These are phyloP conservation scores for Thunnus albacares DNA, from an alignment of 2,797 vertebrate genomes.

Conservation along the genomic window DNA sequence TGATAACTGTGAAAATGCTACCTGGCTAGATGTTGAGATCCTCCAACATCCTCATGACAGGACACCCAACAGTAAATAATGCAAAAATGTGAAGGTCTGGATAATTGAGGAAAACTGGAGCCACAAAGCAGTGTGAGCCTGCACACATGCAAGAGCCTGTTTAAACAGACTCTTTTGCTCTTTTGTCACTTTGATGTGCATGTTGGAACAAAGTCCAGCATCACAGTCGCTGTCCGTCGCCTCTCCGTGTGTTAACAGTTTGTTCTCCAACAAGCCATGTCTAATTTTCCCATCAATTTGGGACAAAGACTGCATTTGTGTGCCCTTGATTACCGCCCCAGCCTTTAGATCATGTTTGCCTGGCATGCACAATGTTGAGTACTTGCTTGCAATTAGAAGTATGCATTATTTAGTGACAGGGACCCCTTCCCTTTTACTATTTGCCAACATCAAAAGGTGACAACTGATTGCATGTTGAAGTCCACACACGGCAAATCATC, in stretches of 20 bases:
- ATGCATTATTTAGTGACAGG: conserved; percentile 58
- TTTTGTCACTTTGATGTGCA: conserved; percentile 26
- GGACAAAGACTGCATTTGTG: conserved; percentile 32
- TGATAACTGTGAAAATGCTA: conserved; percentile 55
- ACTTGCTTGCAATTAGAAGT: conserved; percentile 62
- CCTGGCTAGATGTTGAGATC: conserved; percentile 10
- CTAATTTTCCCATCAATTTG: conserved; percentile 29
- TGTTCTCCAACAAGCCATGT: conserved; percentile 32
- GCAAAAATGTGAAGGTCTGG: conserved; percentile 13
- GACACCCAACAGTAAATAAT: conserved; percentile 13
- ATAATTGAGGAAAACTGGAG: conserved; percentile 10
- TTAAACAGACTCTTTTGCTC: conserved; percentile 12
- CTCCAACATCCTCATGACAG: conserved; percentile 18
- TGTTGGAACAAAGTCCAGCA: background rate
- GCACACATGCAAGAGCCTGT: background rate
- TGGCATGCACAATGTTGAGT: conserved; percentile 20
- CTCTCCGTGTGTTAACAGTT: conserved; percentile 13
- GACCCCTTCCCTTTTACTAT: conserved; percentile 30
- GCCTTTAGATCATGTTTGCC: conserved; percentile 41
- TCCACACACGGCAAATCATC: conserved; percentile 30
- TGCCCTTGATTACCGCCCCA: conserved; percentile 21
- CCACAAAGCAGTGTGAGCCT: background rate
- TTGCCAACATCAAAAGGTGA: conserved; percentile 40
- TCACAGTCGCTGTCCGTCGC: background rate
- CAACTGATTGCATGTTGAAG: conserved; percentile 30